phyloP scores from a whole-genome alignment of 2,888 invertebrate genomes.

The Oscheius sp. region DNA sequence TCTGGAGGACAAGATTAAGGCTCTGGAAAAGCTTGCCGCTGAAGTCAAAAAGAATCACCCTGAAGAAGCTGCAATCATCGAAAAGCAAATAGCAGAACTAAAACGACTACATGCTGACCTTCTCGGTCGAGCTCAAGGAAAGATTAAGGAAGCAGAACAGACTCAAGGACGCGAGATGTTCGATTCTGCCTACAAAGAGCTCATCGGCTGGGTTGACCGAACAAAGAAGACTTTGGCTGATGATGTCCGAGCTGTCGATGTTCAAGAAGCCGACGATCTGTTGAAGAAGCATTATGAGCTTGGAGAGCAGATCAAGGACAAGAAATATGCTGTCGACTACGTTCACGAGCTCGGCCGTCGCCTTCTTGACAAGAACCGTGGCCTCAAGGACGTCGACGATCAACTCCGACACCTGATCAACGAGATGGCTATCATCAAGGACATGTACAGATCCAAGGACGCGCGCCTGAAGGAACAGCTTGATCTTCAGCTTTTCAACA shows the following conservation, averaged over 20 bases:
- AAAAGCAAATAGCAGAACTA: conserved; percentile 86
- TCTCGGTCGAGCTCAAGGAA: conserved; percentile 83
- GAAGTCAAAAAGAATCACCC: conserved; percentile 83
- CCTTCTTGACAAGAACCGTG: conserved; percentile 77
- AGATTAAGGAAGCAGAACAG: conserved; percentile 87
- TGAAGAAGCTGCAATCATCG: conserved; percentile 87
- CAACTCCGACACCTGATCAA: conserved; percentile 43
- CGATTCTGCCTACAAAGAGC: conserved; percentile 75
- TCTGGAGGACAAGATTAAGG: conserved; percentile 86
- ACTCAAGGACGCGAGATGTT: conserved; percentile 91
- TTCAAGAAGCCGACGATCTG: conserved; percentile 89
- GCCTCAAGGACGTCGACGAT: conserved; percentile 61
- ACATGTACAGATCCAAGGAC: conserved; percentile 79
- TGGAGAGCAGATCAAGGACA: conserved; percentile 79
- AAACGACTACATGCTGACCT: conserved; percentile 89
- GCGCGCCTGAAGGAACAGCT: conserved; percentile 87
- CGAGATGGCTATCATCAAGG: conserved; percentile 70
- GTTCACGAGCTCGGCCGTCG: conserved; percentile 82
- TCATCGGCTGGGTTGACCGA: conserved; percentile 59
- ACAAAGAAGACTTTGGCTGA: conserved; percentile 57
- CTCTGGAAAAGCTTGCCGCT: conserved; percentile 88
- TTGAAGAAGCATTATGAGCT: conserved; percentile 91
- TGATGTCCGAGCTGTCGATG: conserved; percentile 74
- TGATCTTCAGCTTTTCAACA: conserved; percentile 88
- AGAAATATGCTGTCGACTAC: conserved; percentile 79